Base-by-base conservation (phyloP, 2,113 vertebrate species). In the Macquaria australasica region DNA sequence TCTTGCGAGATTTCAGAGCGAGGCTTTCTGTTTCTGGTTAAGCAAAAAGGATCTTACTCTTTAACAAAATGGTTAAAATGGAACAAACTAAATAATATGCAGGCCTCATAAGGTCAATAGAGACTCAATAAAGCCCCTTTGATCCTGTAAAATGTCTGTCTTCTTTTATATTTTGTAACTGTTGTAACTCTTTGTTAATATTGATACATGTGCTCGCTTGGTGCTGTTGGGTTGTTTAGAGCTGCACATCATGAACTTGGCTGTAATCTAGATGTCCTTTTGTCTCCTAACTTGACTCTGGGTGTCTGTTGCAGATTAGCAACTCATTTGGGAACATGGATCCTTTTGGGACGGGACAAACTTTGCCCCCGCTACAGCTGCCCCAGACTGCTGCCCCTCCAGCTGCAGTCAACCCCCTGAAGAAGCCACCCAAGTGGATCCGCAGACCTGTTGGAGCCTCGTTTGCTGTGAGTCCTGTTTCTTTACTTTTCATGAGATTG, bases 361-460 rank as follows among this genome's bases (percentile, higher is more conserved):
- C 96, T 0, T 93, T 99, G 25, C 97, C 98, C 0, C 97, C 97
- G 0, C 81, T 99, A 81, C 97, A 98, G 92, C 94, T 99, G 62
- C 97, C 97, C 21, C 97, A 98, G 89, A 90, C 95, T 51, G 3
- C 94, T 0, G 16, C 92, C 8, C 80, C 96, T 21, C 94, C 96
- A 50, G 94, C 89, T 2, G 85, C 91, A 0, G 50, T 97, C 77
- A 90, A 96, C 34, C 98, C 98, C 11, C 91, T 99, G 31, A 99
- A 97, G 94, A 99, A 99, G 78, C 98, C 98, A 0, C 98, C 98
- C 7, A 99, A 97, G 74, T 99, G 98, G 98, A 96, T 99, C 85
- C 96, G 96, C 45, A 93, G 97, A 39, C 98, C 98, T 0, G 96
- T 98, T 0, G 98, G 97, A 34, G 98, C 98, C 0, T 97, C 98